Evolutionary conservation across 2,797 vertebrate genomes (phyloP).

Genomic region (Bufotes viridis): DNA sequence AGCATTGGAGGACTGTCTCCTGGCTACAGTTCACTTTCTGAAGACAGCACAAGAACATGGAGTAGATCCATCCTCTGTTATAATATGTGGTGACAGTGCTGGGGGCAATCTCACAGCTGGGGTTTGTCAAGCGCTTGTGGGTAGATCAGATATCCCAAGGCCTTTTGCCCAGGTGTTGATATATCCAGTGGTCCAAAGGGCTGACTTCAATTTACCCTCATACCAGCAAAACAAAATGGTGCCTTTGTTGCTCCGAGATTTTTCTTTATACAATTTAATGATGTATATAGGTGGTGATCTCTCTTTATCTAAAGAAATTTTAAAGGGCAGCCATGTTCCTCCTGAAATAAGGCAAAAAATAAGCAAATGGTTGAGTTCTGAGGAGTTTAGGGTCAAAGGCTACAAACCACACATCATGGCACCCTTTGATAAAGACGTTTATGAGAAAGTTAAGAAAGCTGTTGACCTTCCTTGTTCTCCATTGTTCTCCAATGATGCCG

Average conservation of each 20-base stretch:
- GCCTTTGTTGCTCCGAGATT: conserved; percentile 75
- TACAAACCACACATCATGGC: conserved; percentile 46
- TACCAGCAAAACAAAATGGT: conserved; percentile 80
- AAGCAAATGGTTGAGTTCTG: conserved; percentile 77
- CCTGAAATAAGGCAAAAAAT: conserved; percentile 71
- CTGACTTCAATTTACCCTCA: conserved; percentile 83
- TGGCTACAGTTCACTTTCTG: conserved; percentile 79
- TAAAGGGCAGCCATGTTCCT: conserved; percentile 75
- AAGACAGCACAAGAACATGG: conserved; percentile 75
- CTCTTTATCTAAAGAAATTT: conserved; percentile 57
- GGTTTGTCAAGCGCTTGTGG: conserved; percentile 74
- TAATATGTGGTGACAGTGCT: conserved; percentile 81
- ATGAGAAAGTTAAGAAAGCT: conserved; percentile 19
- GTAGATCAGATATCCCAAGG: conserved; percentile 73
- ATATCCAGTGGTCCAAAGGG: conserved; percentile 78
- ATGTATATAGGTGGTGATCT: conserved; percentile 72
- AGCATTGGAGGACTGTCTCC: conserved; percentile 75
- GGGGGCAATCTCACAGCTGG: conserved; percentile 77
- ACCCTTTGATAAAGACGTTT: conserved; percentile 68
- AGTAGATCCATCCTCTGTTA: conserved; percentile 76
- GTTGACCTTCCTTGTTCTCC: conserved; percentile 74
- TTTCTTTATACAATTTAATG: conserved; percentile 68
- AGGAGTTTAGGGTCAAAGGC: conserved; percentile 72
- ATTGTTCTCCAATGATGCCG: conserved; percentile 75
- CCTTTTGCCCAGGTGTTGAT: conserved; percentile 85